Conservation (phyloP, 2,113 vertebrate genomes). For the Anseranas semipalmata region DNA sequence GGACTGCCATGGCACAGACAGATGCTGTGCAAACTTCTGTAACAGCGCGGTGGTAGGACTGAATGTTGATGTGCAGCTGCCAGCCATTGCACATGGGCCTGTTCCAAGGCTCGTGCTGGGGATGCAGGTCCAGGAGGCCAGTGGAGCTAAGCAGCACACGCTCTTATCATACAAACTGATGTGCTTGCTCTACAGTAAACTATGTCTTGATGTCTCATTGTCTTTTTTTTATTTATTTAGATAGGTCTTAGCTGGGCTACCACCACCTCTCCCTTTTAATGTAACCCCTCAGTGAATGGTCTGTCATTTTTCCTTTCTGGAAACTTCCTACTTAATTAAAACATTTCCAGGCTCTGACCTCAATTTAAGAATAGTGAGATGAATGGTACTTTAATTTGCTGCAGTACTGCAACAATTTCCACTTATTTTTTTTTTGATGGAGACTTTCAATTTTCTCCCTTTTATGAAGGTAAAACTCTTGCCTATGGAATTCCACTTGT, state of each 20-base stretch:
- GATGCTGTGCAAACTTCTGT: not conserved
- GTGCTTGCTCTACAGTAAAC: not conserved
- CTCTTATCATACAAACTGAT: accelerated
- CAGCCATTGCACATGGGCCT: accelerated
- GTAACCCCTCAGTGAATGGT: not conserved
- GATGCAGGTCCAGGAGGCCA: not conserved
- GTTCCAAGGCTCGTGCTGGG: not conserved
- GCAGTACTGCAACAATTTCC: not conserved
- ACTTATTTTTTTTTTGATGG: not conserved
- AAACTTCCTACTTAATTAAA: not conserved
- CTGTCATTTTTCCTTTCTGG: not conserved
- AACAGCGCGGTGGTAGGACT: not conserved
- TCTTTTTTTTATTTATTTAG: not conserved
- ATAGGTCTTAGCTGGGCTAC: not conserved
- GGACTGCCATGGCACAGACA: not conserved
- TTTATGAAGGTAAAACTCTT: slow-evolving; percentile 90
- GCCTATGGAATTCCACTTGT: slow-evolving; percentile 92
- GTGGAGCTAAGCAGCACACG: not conserved
- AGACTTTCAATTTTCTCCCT: not conserved
- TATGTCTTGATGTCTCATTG: not conserved
- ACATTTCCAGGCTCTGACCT: not conserved
- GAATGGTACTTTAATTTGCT: not conserved
- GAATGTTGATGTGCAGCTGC: not conserved
- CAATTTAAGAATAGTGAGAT: not conserved
- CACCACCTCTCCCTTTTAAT: not conserved